Percentiles rank a stretch among this genome's conserved stretches.
These are phyloP conservation scores for Cuculus canorus DNA, from an alignment of 2,797 vertebrate species.

Conservation along the genomic window DNA sequence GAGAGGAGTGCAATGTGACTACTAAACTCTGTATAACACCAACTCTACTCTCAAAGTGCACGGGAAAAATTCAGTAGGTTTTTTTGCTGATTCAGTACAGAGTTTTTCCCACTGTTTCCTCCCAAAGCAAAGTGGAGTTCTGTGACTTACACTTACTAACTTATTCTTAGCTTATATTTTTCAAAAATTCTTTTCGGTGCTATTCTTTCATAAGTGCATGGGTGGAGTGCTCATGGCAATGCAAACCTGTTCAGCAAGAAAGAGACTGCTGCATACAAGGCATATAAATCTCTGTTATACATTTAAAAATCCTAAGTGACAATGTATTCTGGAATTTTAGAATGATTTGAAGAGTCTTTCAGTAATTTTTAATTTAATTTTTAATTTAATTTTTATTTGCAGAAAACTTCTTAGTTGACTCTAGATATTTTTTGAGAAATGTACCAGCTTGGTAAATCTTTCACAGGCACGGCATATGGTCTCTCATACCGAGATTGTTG, in stretches of 20 bases:
- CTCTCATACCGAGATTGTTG: neutral
- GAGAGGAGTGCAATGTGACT: neutral
- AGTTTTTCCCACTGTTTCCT: neutral
- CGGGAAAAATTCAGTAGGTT: neutral
- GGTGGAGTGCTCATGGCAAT: constrained; percentile 31
- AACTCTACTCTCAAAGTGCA: neutral
- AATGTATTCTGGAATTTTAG: neutral
- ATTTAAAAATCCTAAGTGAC: neutral
- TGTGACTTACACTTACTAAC: neutral
- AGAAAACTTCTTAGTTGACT: neutral
- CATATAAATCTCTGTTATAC: neutral
- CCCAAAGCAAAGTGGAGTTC: neutral
- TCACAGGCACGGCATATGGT: neutral
- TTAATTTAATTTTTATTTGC: neutral
- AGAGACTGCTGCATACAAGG: neutral
- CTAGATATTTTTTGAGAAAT: neutral
- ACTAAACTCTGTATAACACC: neutral
- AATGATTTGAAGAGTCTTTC: neutral
- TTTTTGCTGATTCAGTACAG: neutral
- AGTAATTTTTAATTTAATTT: neutral
- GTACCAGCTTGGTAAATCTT: neutral
- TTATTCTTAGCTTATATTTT: constrained; percentile 3
- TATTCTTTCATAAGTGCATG: constrained; percentile 19
- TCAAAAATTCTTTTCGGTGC: constrained; percentile 31
- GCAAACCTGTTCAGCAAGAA: constrained; percentile 47